These are phyloP conservation scores for Acrobasis consociella DNA, from an alignment of 2,888 invertebrate genomes.

Conservation along the genomic window DNA sequence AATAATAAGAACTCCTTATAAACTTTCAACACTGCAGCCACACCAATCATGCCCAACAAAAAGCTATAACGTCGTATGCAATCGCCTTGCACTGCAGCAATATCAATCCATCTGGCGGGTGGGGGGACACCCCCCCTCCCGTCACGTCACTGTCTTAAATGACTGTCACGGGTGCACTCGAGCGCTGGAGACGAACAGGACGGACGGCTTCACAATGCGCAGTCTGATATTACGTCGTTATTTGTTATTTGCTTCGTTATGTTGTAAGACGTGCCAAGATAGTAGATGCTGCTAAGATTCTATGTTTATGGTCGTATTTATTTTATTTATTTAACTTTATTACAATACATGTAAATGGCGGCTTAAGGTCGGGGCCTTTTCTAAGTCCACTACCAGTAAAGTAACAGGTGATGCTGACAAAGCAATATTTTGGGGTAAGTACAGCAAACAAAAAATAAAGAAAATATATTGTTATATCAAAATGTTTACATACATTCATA, in stretches of 20 bases:
- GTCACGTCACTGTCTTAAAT: constrained; percentile 81
- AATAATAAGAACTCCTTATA: background rate
- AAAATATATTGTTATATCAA: too few relatives aligned
- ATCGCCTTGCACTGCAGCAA: constrained; percentile 77
- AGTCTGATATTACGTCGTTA: constrained; percentile 71
- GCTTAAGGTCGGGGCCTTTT: too few relatives aligned
- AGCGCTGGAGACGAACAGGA: constrained; percentile 71
- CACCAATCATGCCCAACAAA: constrained; percentile 25
- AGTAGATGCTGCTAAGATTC: background rate
- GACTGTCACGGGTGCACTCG: constrained; percentile 80
- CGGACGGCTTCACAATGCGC: constrained; percentile 67
- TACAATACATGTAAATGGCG: too few relatives aligned
- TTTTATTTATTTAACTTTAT: too few relatives aligned
- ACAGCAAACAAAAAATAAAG: too few relatives aligned
- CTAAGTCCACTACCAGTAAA: too few relatives aligned
- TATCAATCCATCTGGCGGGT: constrained; percentile 80
- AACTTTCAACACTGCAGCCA: background rate
- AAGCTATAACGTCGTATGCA: constrained; percentile 60
- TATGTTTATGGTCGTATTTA: too few relatives aligned
- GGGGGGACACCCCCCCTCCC: constrained; percentile 33
- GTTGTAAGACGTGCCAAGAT: constrained; percentile 26
- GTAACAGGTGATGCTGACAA: too few relatives aligned
- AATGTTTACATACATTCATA: too few relatives aligned
- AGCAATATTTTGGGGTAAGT: too few relatives aligned
- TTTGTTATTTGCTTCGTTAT: constrained; percentile 58